Evolutionary conservation across 2,888 invertebrate species (phyloP), one percentile per base, ranked within the genome.

Genomic region (Chelonus formosanus): DNA sequence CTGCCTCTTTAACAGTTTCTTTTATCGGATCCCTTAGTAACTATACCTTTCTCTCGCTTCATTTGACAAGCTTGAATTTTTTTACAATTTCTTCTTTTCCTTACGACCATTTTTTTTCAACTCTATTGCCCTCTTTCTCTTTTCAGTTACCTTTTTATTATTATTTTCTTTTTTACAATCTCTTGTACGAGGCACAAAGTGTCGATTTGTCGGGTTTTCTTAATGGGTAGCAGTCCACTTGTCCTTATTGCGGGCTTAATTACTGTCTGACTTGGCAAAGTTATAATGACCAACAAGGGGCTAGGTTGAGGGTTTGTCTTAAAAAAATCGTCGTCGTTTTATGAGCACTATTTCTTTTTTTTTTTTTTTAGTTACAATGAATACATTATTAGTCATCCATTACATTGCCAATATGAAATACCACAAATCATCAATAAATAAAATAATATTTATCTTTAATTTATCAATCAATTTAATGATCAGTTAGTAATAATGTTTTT

Each of bases 171-270:
- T 59, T 65, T 35, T 73, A 72, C 5, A 5, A 6, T 40, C 75
- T 73, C 76, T 79, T 76, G 20, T 20, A 20, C 20, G 20, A 20
- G 2, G 20, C 20, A 77, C 79, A 79, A 79, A 83, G 80, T 81
- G 83, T 80, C 82, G 82, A 83, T 79, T 74, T 78, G 76, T 79
- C 79, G 67, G 69, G 80, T 76, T 79, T 77, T 75, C 78, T 78
- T 82, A 83, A 83, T 83, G 82, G 83, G 73, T 76, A 74, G 76
- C 77, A 75, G 80, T 79, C 81, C 81, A 79, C 81, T 82, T 78
- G 77, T 81, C 80, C 78, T 83, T 82, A 82, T 80, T 83, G 82
- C 82, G 75, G 80, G 82, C 83, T 83, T 83, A 83, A 83, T 83
- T 83, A 83, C 83, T 81, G 79, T 78, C 82, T 81, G 78, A 80